Evolutionary conservation across 2,888 invertebrate species (phyloP).

Genomic region (Melinaea menophilus): DNA sequence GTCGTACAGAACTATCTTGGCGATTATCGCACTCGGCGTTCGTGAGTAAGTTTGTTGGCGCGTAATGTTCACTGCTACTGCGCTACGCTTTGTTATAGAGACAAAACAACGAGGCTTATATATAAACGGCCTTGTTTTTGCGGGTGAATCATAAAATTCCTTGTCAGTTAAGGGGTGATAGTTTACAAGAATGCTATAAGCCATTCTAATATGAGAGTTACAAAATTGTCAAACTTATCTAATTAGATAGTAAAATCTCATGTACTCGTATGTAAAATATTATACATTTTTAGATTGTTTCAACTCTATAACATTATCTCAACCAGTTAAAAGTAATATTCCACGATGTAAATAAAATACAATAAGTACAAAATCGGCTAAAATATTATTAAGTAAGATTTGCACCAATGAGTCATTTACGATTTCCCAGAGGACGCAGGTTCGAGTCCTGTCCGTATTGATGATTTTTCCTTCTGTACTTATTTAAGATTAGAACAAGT

Average conservation of each 20-base stretch:
- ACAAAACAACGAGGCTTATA: constrained; percentile 23
- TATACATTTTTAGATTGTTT: background rate
- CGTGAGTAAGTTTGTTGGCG: constrained; percentile 30
- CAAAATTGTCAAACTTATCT: no score
- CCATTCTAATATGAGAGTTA: background rate
- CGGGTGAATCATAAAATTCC: constrained; percentile 15
- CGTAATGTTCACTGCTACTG: constrained; percentile 23
- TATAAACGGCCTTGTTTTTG: constrained; percentile 26
- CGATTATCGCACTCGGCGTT: constrained; percentile 29
- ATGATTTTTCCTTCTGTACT: no score
- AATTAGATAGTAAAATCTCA: background rate
- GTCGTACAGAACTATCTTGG: constrained; percentile 38
- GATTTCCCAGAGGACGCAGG: no score
- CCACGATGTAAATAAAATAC: no score
- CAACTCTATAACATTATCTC: background rate
- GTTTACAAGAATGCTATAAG: background rate
- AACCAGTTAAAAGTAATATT: background rate
- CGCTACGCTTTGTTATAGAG: constrained; percentile 25
- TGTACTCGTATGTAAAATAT: background rate
- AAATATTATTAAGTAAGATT: no score
- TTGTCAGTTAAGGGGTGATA: background rate
- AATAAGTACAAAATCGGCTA: no score
- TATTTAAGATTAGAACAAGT: no score
- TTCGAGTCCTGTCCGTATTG: no score
- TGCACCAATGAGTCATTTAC: no score